Evolutionary conservation across 2,797 vertebrate genomes (phyloP), one percentile per base, ranked within the genome.

Genomic region (Cetoscarus ocellatus): DNA sequence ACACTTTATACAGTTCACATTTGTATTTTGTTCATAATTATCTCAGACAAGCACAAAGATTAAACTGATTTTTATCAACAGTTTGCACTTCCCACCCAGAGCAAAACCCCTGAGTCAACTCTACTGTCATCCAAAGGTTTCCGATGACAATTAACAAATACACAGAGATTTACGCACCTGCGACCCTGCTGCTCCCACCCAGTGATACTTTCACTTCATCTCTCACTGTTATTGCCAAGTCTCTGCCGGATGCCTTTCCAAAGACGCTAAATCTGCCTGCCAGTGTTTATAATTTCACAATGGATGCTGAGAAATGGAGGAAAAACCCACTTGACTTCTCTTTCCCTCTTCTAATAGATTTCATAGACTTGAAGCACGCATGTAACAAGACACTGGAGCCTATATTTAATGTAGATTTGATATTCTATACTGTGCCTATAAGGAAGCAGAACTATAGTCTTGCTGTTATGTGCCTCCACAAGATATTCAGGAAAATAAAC

Each of bases 241-340:
- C 59, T 69, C 73, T 75, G 78, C 83, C 78, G 67, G 89, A 90
- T 75, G 70, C 70, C 81, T 82, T 78, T 85, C 80, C 83, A 88
- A 86, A 72, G 61, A 50, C 79, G 75, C 66, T 90, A 88, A 89
- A 90, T 88, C 88, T 85, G 72, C 66, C 64, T 70, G 63, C 77
- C 62, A 35, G 70, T 92, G 86, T 92, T 92, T 91, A 91, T 75
- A 84, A 84, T 73, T 70, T 89, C 83, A 77, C 68, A 64, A 57
- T 68, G 62, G 75, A 87, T 83, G 77, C 77, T 74, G 77, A 74
- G 80, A 88, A 86, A 86, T 77, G 49, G 69, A 79, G 79, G 74
- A 85, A 85, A 88, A 79, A 27, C 39, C 62, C 80, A 88, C 87
- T 88, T 75, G 68, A 81, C 64, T 84, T 44, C 50, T 67, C 61